Base-by-base conservation (phyloP, 2,888 invertebrate species). In the Osmoderma eremita region DNA sequence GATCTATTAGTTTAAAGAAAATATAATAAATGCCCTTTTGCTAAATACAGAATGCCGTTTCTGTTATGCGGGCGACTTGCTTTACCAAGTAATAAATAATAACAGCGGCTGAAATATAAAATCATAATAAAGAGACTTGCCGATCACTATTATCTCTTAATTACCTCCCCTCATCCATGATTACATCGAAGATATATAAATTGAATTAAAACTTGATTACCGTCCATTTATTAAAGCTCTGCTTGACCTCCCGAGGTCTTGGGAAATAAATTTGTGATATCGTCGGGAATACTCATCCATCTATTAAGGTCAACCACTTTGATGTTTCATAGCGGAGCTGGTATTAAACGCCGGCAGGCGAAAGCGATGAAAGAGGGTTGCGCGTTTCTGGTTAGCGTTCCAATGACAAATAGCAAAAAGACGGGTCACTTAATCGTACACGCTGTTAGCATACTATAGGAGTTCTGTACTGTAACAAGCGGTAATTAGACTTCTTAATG, bases 171-270 rank as follows among this genome's bases (percentile, higher is more conserved):
- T n/a, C n/a, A n/a, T n/a, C n/a, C n/a, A n/a, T n/a, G n/a, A n/a
- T n/a, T n/a, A n/a, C n/a, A n/a, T n/a, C n/a, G n/a, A n/a, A n/a
- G n/a, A n/a, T n/a, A n/a, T n/a, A 61, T 53, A 68, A 71, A 70
- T 70, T 71, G 67, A 71, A 71, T 71, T 69, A 70, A 45, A 70
- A 70, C 69, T 10, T 70, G 70, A 71, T 72, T 73, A 70, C 69
- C 62, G 71, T 67, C 72, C 69, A 70, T 73, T 69, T 66, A 69
- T 69, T 67, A 70, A 69, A 66, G 71, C 69, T 67, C 69, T 69
- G 69, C 63, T 67, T 70, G 72, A 71, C 71, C 71, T 69, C 65
- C 24, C 51, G 68, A 67, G 70, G 70, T 71, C 72, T 67, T 69
- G 71, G 70, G 70, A 72, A 72, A 65, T 66, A 68, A 45, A n/a